Conservation (phyloP, 1,140 invertebrate species). For the Cotesia vestalis region DNA sequence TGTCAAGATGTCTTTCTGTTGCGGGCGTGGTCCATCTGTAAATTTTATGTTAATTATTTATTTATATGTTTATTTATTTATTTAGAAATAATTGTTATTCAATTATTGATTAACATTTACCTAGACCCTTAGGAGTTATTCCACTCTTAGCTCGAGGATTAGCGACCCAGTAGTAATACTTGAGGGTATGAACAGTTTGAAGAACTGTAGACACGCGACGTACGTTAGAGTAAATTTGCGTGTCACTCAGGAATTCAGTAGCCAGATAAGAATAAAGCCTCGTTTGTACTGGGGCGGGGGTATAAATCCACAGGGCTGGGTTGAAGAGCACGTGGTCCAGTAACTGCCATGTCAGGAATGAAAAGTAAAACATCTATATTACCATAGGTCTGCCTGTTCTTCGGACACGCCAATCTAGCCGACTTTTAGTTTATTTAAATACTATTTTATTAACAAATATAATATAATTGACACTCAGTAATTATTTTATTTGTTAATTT, state of each 20-base stretch:
- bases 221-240: conserved; percentile 97
- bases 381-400: conserved; percentile 71
- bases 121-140: conserved; percentile 91
- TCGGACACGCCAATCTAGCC: conserved; percentile 67
- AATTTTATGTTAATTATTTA: background rate
- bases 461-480: too few species aligned
- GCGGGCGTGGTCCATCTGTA: conserved; percentile 91
- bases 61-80: background rate
- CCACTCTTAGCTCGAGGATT: conserved; percentile 95
- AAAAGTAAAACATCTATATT: conserved; percentile 80
- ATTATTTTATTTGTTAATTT: too few species aligned
- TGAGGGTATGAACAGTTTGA: conserved; percentile 97
- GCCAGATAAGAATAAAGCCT: conserved; percentile 96
- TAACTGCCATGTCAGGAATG: conserved; percentile 87
- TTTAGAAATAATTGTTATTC: too few species aligned
- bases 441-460: conserved; percentile 15
- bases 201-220: conserved; percentile 95
- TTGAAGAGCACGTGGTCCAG: conserved; percentile 99
- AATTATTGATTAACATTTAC: conserved; percentile 68
- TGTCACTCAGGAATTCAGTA: conserved; percentile 96
- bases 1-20: conserved; percentile 91
- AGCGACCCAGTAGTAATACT: conserved; percentile 99
- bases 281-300: conserved; percentile 94
- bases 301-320: conserved; percentile 98
- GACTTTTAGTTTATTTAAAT: conserved; percentile 52